Evolutionary conservation across 2,888 invertebrate species (phyloP), one percentile per base, ranked within the genome.

Genomic region (Dolomedes plantarius): DNA sequence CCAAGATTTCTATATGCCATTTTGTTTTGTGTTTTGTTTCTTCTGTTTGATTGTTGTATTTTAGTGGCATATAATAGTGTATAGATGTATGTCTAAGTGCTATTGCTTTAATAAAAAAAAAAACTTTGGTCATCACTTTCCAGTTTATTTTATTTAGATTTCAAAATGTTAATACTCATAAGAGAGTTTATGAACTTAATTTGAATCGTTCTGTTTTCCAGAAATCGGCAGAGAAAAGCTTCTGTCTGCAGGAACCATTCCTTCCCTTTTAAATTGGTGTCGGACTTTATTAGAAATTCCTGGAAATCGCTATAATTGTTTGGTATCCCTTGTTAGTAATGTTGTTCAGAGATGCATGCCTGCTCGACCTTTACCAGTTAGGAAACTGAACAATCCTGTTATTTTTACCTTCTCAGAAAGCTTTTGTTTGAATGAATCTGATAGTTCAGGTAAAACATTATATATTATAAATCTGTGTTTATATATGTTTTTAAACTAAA

Each of bases 271-370:
- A 41, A 46, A 62, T 11, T 87, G 87, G 87, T 83, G 83, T 71
- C 68, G 67, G 62, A 72, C 65, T 1, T 65, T 87, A 16, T 41
- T 78, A 1, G 74, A 83, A 50, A 27, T 81, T n/a, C 64, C 79
- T 39, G 82, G 79, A 23, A 72, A 79, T 46, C 74, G 93, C 72
- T 94, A 94, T 90, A 94, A 94, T 90, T 92, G 93, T 19, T 91
- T 94, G 9, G 90, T 94, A 76, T 93, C 93, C 13, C 92, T 94
- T 89, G 94, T 94, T 16, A 95, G 94, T 90, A 93, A 94, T 9
- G 94, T 95, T 80, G 94, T 95, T 90, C 94, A 94, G 87, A 92
- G 94, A 82, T 95, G 93, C 90, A 92, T 94, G 81, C 94, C 94
- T 31, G 74, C 88, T 72, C 62, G 78, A 23, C 78, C 86, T 28